Evolutionary conservation across 2,113 vertebrate genomes (phyloP).

Genomic region (Alexandromys fortis): DNA sequence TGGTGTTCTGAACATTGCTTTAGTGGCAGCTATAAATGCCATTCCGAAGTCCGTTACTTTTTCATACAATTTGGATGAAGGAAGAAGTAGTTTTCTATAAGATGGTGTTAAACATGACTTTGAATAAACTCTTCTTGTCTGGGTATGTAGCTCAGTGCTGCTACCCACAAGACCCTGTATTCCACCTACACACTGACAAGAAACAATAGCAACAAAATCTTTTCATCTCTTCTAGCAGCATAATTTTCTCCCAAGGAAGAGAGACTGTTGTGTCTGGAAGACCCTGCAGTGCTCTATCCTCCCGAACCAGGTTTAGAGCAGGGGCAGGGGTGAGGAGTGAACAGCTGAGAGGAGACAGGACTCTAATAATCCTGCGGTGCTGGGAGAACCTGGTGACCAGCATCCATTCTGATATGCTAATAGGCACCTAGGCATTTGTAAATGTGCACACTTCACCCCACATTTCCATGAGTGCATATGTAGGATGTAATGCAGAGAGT

Average conservation of each 20-base stretch:
- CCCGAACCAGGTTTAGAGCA: neutral
- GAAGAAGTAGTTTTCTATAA: neutral
- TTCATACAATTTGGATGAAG: constrained; percentile 39
- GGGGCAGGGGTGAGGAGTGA: neutral
- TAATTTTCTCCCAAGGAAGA: neutral
- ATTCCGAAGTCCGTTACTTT: constrained; percentile 49
- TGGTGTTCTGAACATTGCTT: constrained; percentile 40
- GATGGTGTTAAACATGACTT: neutral
- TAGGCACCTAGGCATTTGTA: neutral
- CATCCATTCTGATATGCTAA: neutral
- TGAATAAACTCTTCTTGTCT: neutral
- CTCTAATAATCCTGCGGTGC: neutral
- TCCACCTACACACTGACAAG: neutral
- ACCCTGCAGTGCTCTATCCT: neutral
- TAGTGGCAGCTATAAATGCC: constrained; percentile 33
- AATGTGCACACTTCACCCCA: neutral
- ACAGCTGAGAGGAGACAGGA: neutral
- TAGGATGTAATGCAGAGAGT: neutral
- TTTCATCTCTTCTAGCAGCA: neutral
- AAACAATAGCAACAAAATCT: neutral
- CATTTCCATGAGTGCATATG: neutral
- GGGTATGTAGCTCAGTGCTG: neutral
- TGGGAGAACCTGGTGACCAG: neutral
- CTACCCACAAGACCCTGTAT: neutral
- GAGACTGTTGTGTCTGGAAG: neutral